These are phyloP conservation scores for Sialis lutaria DNA, from an alignment of 2,888 invertebrate genomes.

Conservation along the genomic window DNA sequence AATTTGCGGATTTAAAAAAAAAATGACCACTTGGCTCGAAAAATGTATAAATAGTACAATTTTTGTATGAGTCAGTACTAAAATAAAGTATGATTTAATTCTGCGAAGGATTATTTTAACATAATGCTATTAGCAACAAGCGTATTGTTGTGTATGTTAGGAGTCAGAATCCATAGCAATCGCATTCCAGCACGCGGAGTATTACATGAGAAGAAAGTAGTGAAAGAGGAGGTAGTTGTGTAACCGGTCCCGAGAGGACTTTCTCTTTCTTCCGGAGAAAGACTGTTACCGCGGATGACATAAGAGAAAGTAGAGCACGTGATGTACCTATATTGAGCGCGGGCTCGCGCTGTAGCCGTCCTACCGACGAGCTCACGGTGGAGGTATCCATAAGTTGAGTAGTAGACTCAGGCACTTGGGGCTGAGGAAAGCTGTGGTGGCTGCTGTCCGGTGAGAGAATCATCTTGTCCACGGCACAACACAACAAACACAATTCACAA, in stretches of 20 bases:
- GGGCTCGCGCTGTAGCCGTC: slow-evolving; percentile 34
- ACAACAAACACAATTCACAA: slow-evolving; percentile 6
- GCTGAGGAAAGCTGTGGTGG: slow-evolving; percentile 29
- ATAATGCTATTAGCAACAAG: too few species aligned
- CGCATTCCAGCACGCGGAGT: neutral
- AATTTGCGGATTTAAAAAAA: too few species aligned
- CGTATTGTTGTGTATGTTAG: neutral
- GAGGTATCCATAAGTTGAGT: slow-evolving; percentile 24
- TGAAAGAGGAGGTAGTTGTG: too few species aligned
- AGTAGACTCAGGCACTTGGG: slow-evolving; percentile 32
- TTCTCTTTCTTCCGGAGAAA: slow-evolving; percentile 7
- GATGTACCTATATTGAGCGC: slow-evolving; percentile 52
- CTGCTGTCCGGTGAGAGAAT: slow-evolving; percentile 51
- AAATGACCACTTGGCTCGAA: too few species aligned
- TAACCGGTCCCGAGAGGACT: neutral
- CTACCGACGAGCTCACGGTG: slow-evolving; percentile 20
- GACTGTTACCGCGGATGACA: slow-evolving; percentile 4
- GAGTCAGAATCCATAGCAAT: neutral
- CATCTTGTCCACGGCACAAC: slow-evolving; percentile 24
- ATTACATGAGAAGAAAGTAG: neutral
- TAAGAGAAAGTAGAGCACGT: slow-evolving; percentile 6
- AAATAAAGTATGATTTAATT: too few species aligned
- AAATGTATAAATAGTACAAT: too few species aligned
- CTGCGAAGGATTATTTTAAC: too few species aligned
- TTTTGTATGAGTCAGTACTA: too few species aligned